Evolutionary conservation across 2,113 vertebrate genomes (phyloP).

Genomic region (Oncorhynchus mykiss): DNA sequence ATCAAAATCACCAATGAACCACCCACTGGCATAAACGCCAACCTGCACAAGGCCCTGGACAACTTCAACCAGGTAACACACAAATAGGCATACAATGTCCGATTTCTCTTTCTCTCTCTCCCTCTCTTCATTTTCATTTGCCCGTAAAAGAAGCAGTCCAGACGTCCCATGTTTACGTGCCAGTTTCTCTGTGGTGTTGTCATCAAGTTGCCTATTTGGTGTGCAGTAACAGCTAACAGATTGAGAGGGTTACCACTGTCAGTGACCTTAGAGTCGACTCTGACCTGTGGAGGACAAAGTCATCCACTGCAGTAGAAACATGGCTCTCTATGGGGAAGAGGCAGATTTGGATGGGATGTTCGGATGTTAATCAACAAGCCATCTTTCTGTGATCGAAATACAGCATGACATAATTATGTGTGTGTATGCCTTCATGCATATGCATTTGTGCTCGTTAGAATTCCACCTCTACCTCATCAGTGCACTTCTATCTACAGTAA

Average conservation of each 20-base stretch:
- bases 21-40: slow-evolving; percentile 87
- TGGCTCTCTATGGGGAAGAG: background rate
- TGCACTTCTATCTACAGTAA: background rate
- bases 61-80: slow-evolving; percentile 90
- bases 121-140: background rate
- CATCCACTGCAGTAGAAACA: background rate
- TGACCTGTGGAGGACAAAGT: slow-evolving; percentile 29
- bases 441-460: slow-evolving; percentile 21
- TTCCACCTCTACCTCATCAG: slow-evolving; percentile 39
- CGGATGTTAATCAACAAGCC: too few species aligned
- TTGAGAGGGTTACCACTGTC: slow-evolving; percentile 29
- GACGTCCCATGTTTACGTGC: background rate
- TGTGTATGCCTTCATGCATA: background rate
- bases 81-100: background rate
- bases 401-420: too few species aligned
- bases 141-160: slow-evolving; percentile 18
- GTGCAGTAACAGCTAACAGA: slow-evolving; percentile 31
- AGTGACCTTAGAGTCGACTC: slow-evolving; percentile 19
- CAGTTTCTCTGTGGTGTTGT: slow-evolving; percentile 44
- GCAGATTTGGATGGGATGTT: background rate
- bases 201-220: slow-evolving; percentile 53
- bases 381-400: too few species aligned
- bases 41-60: slow-evolving; percentile 93
- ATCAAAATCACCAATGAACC: slow-evolving; percentile 95
- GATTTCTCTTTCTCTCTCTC: background rate